Evolutionary conservation across 1,140 invertebrate species (phyloP).

Genomic region (Berghia stephanieae): DNA sequence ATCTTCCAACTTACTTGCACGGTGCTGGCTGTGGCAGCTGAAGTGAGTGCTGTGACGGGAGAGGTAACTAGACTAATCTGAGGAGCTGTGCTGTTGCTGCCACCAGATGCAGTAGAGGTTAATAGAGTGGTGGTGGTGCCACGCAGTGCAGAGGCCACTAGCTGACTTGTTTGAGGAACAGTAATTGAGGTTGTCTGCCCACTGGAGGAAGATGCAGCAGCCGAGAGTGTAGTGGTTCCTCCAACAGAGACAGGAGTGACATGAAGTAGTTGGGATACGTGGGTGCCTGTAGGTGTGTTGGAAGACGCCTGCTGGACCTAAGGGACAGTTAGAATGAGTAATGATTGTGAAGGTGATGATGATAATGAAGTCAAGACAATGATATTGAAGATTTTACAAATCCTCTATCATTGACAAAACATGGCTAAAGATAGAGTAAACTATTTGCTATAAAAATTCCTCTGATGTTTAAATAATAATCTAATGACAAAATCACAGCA

Average conservation of each 20-base stretch:
- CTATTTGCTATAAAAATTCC: no score
- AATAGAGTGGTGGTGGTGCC: conserved; percentile 38
- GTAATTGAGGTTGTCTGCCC: conserved; percentile 23
- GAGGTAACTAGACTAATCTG: conserved; percentile 32
- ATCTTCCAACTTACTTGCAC: conserved; percentile 26
- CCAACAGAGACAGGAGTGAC: conserved; percentile 5
- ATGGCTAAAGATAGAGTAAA: no score
- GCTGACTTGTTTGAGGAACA: conserved; percentile 7
- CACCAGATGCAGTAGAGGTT: conserved; percentile 33
- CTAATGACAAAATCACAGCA: no score
- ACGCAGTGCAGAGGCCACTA: conserved; percentile 20
- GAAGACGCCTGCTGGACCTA: conserved; percentile 27
- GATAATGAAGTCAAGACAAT: no score
- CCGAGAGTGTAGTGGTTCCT: conserved; percentile 10
- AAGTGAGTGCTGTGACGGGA: conserved; percentile 24
- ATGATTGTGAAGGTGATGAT: neutral
- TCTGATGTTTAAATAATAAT: no score
- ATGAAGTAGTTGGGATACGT: conserved; percentile 1
- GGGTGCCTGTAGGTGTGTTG: no score
- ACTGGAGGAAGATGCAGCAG: no score
- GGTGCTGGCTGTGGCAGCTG: conserved; percentile 3
- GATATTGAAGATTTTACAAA: no score
- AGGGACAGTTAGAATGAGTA: neutral
- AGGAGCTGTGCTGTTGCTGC: conserved; percentile 21
- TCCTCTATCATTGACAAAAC: no score